Evolutionary conservation across 2,797 vertebrate species (phyloP).

Genomic region (Craterocephalus amniculus): DNA sequence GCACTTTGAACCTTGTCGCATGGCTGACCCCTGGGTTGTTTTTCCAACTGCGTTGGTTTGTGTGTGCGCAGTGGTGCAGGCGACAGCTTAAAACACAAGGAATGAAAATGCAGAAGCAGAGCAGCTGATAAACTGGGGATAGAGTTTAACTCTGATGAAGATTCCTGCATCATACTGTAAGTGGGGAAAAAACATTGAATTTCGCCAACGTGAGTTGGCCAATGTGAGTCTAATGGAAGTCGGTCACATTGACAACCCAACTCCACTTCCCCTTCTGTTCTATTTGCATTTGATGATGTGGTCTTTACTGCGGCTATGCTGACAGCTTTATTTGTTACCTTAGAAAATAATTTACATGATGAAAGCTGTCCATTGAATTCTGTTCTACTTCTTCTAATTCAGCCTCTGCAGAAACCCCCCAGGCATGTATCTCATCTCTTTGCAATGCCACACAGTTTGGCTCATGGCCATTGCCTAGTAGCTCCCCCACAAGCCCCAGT

Average conservation of each 20-base stretch:
- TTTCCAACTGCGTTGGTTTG: background rate
- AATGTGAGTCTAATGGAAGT: too few relatives aligned
- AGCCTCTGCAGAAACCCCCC: conserved; percentile 41
- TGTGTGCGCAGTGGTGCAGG: background rate
- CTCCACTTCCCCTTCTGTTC: conserved; percentile 29
- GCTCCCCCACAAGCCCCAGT: conserved; percentile 8
- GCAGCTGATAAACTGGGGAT: conserved; percentile 12
- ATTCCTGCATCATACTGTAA: background rate
- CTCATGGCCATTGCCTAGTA: conserved; percentile 45
- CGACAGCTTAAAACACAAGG: background rate
- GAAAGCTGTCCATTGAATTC: conserved; percentile 51
- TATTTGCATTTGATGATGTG: conserved; percentile 14
- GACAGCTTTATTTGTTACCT: conserved; percentile 34
- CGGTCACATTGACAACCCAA: conserved; percentile 10
- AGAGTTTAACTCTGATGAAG: conserved; percentile 11
- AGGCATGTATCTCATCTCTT: conserved; percentile 64
- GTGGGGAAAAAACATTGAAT: background rate
- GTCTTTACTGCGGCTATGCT: conserved; percentile 11
- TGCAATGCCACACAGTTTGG: conserved; percentile 64
- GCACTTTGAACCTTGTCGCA: conserved; percentile 51
- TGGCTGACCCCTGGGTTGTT: conserved; percentile 51
- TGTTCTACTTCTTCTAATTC: conserved; percentile 39
- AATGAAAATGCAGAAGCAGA: background rate
- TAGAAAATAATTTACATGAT: conserved; percentile 56
- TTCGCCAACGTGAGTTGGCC: background rate